Base-by-base conservation (phyloP, 2,113 vertebrate species). In the Erythrocebus patas region DNA sequence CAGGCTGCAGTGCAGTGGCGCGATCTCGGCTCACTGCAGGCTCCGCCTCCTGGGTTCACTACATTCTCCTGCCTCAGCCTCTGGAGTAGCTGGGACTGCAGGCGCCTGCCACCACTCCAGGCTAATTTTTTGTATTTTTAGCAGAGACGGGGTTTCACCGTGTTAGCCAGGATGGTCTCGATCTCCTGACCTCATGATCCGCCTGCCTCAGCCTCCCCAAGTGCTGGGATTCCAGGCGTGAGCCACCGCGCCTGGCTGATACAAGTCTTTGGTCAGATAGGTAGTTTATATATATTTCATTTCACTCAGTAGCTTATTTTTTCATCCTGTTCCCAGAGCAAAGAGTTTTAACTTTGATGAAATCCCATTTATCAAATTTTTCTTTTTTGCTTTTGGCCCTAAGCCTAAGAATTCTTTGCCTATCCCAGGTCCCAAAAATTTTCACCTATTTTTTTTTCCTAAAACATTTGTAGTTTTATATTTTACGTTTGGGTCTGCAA, bases 31-130 rank as follows among this genome's bases (percentile, higher is more conserved):
- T 48, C 48, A 48, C 48, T 48, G 48, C 48, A 48, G 11, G 48
- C 48, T 48, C 48, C 0, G 48, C 48, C 48, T 48, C 48, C 48
- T 10, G 11, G 10, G 48, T 48, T 48, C 48, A 48, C 0, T 2
- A 0, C 48, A 48, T 48, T 48, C 48, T 48, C 48, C 48, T 48
- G 48, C 48, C 48, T 48, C 48, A 48, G 48, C 48, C 48, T 48
- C 48, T 11, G 10, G 10, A 48, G 48, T 12, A 48, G 48, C 48
- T 48, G 48, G 48, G 48, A 48, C 48, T 2, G 0, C 48, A 48
- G 10, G 48, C 11, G 11, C 48, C 9, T 43, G 2, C 48, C 11
- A 12, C 2, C 48, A 11, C 11, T 10, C 48, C 48, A 0, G 2
- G 48, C 48, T 2, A 48, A 48, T 48, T 48, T 48, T 48, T 48